Evolutionary conservation across 1,140 invertebrate genomes (phyloP).

Genomic region (Hyphantria cunea): DNA sequence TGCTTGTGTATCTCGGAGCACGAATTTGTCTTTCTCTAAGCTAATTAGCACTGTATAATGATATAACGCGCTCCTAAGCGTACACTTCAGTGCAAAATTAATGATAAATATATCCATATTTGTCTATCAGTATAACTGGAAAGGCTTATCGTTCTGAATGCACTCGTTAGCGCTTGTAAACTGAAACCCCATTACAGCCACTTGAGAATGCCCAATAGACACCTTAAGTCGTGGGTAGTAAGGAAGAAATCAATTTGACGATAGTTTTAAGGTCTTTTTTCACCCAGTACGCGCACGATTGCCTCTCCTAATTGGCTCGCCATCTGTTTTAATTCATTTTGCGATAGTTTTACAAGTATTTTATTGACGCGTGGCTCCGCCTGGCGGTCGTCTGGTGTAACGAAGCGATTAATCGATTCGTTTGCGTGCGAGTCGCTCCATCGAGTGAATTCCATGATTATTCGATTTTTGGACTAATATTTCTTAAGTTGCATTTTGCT

Average conservation of each 20-base stretch:
- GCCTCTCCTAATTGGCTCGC: conserved; percentile 78
- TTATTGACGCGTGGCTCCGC: conserved; percentile 77
- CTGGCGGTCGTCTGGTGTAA: conserved; percentile 61
- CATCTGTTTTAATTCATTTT: conserved; percentile 80
- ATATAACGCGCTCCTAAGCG: conserved; percentile 53
- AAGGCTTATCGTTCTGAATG: conserved; percentile 63
- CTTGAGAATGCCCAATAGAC: conserved; percentile 36
- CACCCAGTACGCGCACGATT: conserved; percentile 74
- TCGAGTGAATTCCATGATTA: conserved; percentile 57
- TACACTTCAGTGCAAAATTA: conserved; percentile 61
- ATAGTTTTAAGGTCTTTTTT: conserved; percentile 64
- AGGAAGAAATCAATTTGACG: conserved; percentile 41
- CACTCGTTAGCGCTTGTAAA: conserved; percentile 74
- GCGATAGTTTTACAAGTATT: conserved; percentile 81
- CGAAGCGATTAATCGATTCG: conserved; percentile 76
- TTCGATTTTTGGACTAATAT: conserved; percentile 44
- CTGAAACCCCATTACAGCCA: conserved; percentile 65
- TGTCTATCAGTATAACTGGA: conserved; percentile 77
- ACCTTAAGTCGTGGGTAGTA: conserved; percentile 46
- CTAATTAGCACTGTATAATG: conserved; percentile 66
- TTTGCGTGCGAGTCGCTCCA: conserved; percentile 66
- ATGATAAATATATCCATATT: conserved; percentile 79
- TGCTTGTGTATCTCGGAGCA: conserved; percentile 18
- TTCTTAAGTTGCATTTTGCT: conserved; percentile 40
- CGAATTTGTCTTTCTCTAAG: conserved; percentile 56